Conservation (phyloP, 2,888 invertebrate genomes). For the Alloscopus bannaensis region DNA sequence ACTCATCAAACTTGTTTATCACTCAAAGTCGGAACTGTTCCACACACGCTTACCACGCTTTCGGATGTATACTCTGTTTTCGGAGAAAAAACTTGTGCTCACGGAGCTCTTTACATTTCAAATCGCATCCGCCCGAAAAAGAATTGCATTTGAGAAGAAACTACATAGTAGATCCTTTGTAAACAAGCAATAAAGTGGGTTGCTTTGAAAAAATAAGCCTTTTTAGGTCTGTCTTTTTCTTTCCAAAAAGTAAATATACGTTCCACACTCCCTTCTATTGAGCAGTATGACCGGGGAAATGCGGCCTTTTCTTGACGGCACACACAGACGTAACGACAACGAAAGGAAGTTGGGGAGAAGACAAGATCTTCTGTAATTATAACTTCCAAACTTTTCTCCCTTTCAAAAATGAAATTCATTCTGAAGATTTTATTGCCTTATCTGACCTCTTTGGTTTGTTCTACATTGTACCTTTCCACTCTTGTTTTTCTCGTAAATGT, state of each 20-base stretch:
- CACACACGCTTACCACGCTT: too few relatives aligned
- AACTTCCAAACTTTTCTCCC: conserved; percentile 35
- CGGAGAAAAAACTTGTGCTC: too few relatives aligned
- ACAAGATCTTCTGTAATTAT: conserved; percentile 30
- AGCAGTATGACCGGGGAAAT: conserved; percentile 6
- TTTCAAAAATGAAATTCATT: conserved; percentile 14
- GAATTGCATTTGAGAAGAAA: too few relatives aligned
- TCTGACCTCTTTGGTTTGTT: conserved; percentile 1
- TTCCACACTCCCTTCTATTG: background rate
- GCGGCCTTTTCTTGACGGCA: background rate
- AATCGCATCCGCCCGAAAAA: background rate
- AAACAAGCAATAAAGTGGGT: conserved; percentile 14
- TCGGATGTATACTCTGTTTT: too few relatives aligned
- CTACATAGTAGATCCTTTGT: background rate
- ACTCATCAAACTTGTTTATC: too few relatives aligned
- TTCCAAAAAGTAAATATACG: conserved; percentile 2
- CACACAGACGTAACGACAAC: background rate
- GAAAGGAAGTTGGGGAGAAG: background rate
- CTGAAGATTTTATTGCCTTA: conserved; percentile 27
- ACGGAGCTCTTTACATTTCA: too few relatives aligned
- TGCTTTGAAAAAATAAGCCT: background rate
- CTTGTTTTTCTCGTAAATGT: too few relatives aligned
- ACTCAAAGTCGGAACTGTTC: too few relatives aligned
- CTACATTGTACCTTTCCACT: too few relatives aligned
- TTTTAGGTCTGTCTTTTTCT: background rate